A percentile compares a stretch with the other conserved stretches of the same genome.
Evolutionary conservation across 2,113 vertebrate genomes (phyloP).

Genomic region (Megaleporinus macrocephalus): DNA sequence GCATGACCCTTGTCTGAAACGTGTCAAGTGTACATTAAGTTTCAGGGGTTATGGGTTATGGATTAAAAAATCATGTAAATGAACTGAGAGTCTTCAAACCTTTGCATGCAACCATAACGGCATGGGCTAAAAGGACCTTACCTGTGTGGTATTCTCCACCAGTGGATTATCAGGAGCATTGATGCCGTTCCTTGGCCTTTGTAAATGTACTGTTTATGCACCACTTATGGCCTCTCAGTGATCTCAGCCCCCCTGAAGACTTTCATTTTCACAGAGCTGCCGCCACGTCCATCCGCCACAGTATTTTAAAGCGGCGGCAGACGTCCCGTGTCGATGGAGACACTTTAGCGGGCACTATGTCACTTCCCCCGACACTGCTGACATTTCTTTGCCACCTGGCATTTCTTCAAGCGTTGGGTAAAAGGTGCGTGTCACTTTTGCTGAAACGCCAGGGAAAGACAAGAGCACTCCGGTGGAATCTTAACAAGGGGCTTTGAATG

Average conservation of each 20-base stretch:
- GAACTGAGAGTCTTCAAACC: too few relatives aligned
- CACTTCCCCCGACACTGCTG: background rate
- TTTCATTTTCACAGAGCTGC: background rate
- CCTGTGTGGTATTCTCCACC: background rate
- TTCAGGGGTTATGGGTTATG: too few relatives aligned
- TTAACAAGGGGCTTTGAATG: background rate
- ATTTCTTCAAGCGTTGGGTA: conserved; percentile 47
- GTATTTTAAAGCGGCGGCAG: background rate
- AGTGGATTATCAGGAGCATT: background rate
- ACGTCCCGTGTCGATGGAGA: background rate
- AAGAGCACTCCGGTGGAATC: background rate
- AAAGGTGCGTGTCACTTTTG: conserved; percentile 28
- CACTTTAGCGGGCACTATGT: conserved; percentile 1
- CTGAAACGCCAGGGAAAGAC: conserved; percentile 16
- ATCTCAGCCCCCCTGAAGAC: background rate
- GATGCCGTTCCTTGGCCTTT: background rate
- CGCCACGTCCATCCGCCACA: background rate
- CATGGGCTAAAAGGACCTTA: too few relatives aligned
- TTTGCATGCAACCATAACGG: too few relatives aligned
- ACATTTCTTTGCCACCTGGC: conserved; percentile 40
- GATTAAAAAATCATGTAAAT: too few relatives aligned
- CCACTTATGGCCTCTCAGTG: background rate
- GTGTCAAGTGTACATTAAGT: too few relatives aligned
- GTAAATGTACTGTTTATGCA: background rate
- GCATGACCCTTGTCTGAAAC: too few relatives aligned